Evolutionary conservation across 2,113 vertebrate species (phyloP).

Genomic region (Embiotoca jacksoni): DNA sequence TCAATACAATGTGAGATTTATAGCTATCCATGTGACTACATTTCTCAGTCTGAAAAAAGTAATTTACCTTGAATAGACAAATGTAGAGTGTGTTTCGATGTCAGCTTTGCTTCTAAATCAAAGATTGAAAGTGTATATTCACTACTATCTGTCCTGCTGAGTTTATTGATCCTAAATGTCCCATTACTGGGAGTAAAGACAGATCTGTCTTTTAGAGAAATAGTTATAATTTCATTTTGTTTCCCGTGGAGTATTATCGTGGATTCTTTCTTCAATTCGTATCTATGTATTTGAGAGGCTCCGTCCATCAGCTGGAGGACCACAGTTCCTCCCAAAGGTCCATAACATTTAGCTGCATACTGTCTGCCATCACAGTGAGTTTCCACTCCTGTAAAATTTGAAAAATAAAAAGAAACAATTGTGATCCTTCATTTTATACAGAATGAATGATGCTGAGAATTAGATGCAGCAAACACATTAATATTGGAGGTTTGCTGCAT

Average conservation of each 20-base stretch:
- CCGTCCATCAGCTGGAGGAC: constrained; percentile 31
- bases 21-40: fast-evolving
- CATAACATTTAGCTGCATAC: constrained; percentile 57
- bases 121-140: neutral
- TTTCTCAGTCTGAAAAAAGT: fast-evolving
- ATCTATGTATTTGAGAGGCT: neutral
- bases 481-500: no score
- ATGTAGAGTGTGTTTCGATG: fast-evolving
- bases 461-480: neutral
- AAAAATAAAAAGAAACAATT: neutral
- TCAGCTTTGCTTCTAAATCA: fast-evolving
- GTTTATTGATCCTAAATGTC: constrained; percentile 51
- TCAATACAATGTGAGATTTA: neutral
- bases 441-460: neutral
- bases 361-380: constrained; percentile 55
- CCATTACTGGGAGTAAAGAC: constrained; percentile 25
- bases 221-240: fast-evolving
- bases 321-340: constrained; percentile 67
- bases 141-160: constrained; percentile 30
- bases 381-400: constrained; percentile 44
- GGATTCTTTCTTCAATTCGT: fast-evolving
- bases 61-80: constrained; percentile 62
- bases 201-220: neutral
- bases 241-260: fast-evolving
- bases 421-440: neutral